A percentile compares a stretch with the other conserved stretches of the same genome.
Conservation (phyloP, 2,113 vertebrate genomes). For the Trochalopteron elliotii region DNA sequence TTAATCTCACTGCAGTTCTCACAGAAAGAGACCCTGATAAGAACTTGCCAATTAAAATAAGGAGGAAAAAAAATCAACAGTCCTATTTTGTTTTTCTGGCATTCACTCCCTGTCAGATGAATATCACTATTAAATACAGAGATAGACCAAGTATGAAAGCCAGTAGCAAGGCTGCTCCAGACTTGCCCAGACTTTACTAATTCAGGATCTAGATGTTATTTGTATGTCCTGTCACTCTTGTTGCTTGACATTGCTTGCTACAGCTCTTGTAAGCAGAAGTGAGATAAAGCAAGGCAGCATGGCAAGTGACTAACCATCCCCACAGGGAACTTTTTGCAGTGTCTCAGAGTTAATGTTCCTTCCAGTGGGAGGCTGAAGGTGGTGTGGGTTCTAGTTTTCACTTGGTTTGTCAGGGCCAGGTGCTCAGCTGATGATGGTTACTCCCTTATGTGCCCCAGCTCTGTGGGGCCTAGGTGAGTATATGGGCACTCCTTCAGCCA, state of each 20-base stretch:
- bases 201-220: not conserved
- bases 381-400: not conserved
- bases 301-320: not conserved
- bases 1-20: constrained; percentile 73
- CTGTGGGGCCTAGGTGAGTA: not conserved
- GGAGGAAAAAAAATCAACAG: constrained; percentile 24
- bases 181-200: not conserved
- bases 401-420: not conserved
- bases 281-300: not conserved
- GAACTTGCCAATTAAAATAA: constrained; percentile 72
- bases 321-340: fast-evolving
- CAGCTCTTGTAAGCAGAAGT: not conserved
- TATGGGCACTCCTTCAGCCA: not conserved
- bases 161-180: not conserved
- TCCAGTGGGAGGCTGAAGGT: not conserved
- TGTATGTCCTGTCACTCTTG: not conserved
- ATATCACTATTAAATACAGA: constrained; percentile 25
- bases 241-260: not conserved
- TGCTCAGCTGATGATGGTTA: not conserved
- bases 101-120: constrained; percentile 29
- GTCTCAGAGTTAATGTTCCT: fast-evolving
- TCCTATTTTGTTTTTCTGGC: constrained; percentile 64
- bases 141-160: constrained; percentile 15
- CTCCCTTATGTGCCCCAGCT: not conserved
- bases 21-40: constrained; percentile 69